A percentile compares a stretch with the other conserved stretches of the same genome.
These are phyloP conservation scores for Patella vulgata DNA, from an alignment of 1,140 invertebrate genomes.

Conservation along the genomic window DNA sequence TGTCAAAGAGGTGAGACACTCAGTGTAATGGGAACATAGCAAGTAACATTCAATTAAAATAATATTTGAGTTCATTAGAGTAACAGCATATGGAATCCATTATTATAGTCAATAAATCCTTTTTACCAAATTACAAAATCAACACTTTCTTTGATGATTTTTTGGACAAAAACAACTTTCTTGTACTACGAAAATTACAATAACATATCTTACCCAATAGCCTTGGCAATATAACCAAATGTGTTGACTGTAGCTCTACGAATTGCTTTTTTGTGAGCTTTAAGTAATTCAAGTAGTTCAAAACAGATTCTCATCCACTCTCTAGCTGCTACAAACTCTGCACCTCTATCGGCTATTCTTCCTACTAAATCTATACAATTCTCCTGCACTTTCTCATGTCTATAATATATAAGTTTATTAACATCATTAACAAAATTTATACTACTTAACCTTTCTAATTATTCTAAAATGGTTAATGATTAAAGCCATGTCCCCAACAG, in stretches of 20 bases:
- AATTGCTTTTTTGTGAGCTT: constrained; percentile 99
- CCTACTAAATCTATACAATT: constrained; percentile 99
- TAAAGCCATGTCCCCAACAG: no score
- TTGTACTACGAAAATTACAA: no score
- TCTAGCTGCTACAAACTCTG: constrained; percentile 97
- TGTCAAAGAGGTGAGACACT: neutral
- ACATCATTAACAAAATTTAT: neutral
- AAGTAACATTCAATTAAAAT: no score
- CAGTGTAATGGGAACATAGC: neutral
- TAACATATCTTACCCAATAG: constrained; percentile 84
- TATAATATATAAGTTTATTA: constrained; percentile 34
- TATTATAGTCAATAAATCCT: no score
- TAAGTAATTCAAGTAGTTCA: constrained; percentile 96
- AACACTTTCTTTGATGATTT: no score
- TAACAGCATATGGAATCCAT: no score
- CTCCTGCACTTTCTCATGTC: constrained; percentile 92
- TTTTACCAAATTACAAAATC: no score
- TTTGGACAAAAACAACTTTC: no score
- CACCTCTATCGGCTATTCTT: constrained; percentile 98
- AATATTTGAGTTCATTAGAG: no score
- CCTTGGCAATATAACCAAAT: constrained; percentile 99
- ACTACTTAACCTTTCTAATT: no score
- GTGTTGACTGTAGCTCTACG: constrained; percentile 98
- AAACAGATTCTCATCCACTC: constrained; percentile 99
- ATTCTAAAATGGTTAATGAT: no score